Conservation (phyloP, 2,797 vertebrate species). For the Anas bernieri region DNA sequence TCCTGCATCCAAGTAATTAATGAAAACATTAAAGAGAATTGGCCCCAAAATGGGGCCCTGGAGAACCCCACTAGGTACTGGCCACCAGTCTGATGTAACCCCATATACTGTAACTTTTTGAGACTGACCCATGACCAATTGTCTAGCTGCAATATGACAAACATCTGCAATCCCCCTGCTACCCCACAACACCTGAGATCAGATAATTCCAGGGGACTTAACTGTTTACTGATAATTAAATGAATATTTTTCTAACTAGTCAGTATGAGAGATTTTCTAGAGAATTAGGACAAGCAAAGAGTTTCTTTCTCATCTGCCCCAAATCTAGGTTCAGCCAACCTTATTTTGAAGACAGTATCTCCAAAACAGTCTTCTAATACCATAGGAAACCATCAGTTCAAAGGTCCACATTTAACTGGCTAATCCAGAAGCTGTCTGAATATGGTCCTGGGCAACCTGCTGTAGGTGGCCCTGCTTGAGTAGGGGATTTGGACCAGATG, state of each 20-base stretch:
- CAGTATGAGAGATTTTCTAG: not conserved
- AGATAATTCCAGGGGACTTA: not conserved
- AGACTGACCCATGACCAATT: too few species aligned
- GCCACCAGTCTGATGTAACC: too few species aligned
- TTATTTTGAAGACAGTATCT: not conserved
- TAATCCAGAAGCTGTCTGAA: not conserved
- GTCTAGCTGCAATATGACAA: too few species aligned
- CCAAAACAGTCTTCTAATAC: not conserved
- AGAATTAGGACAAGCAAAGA: not conserved
- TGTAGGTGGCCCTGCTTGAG: not conserved
- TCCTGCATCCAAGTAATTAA: too few species aligned
- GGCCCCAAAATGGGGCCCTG: too few species aligned
- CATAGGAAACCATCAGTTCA: not conserved
- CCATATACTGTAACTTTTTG: too few species aligned
- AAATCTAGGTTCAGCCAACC: not conserved
- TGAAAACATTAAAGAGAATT: too few species aligned
- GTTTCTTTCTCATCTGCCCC: not conserved
- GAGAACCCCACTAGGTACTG: too few species aligned
- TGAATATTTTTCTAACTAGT: not conserved
- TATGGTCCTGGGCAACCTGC: not conserved
- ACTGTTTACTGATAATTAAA: not conserved
- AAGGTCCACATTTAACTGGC: not conserved
- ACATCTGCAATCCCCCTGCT: rapidly evolving
- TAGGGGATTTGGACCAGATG: not conserved
- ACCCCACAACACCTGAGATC: not conserved